These are phyloP conservation scores for Apamea crenata DNA, from an alignment of 2,888 invertebrate genomes.

Conservation along the genomic window DNA sequence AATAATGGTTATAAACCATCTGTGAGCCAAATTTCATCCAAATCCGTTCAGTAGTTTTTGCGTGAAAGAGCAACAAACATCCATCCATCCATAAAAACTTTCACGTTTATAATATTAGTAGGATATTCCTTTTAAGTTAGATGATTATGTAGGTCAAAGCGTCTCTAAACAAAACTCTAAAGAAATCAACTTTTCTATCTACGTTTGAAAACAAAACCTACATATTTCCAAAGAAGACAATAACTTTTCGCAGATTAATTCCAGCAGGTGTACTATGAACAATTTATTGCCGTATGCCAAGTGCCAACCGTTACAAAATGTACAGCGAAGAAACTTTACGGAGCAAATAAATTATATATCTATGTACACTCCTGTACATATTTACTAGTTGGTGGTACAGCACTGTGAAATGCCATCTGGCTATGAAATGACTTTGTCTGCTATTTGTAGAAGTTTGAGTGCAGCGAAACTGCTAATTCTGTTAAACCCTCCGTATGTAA, in stretches of 20 bases:
- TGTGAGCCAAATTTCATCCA: too few species aligned
- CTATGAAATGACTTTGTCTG: conserved; percentile 62
- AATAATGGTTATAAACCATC: too few species aligned
- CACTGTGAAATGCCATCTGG: conserved; percentile 65
- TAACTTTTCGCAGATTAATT: conserved; percentile 48
- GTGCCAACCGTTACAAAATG: conserved; percentile 54
- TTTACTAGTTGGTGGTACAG: conserved; percentile 62
- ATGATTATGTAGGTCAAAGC: not conserved
- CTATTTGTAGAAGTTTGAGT: conserved; percentile 59
- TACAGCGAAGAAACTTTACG: conserved; percentile 64
- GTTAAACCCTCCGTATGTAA: conserved; percentile 28
- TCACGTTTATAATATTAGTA: too few species aligned
- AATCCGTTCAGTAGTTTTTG: too few species aligned
- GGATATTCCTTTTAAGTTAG: not conserved
- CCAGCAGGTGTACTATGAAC: conserved; percentile 61
- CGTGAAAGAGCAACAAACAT: too few species aligned
- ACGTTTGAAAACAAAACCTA: conserved; percentile 35
- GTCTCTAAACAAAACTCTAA: not conserved
- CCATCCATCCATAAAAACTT: too few species aligned
- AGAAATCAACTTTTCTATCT: conserved; percentile 22
- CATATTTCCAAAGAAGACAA: conserved; percentile 39
- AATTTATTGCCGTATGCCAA: conserved; percentile 54
- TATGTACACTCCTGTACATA: conserved; percentile 37
- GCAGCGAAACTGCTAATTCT: conserved; percentile 57
- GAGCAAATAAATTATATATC: conserved; percentile 65